Percentiles rank a stretch among this genome's conserved stretches.
Conservation (phyloP, 2,888 invertebrate genomes). For the Cecidostiba fungosa region DNA sequence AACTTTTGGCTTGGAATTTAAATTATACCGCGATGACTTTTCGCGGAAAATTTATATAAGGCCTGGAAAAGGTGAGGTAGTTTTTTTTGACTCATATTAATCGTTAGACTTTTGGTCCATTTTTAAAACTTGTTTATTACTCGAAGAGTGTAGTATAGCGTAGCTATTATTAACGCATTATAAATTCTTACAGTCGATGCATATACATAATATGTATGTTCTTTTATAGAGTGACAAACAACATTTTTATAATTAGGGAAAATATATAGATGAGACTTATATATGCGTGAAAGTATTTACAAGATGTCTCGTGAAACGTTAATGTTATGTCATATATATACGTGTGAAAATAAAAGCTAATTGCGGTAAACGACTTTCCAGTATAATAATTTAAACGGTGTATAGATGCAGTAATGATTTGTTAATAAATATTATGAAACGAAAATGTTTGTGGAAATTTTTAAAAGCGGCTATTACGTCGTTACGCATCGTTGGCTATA, state of each 20-base stretch:
- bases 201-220: constrained; percentile 39
- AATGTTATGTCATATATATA: neutral
- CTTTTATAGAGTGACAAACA: constrained; percentile 37
- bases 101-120: neutral
- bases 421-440: constrained; percentile 22
- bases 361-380: neutral
- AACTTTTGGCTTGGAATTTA: neutral
- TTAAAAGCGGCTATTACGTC: neutral
- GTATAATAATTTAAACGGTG: constrained; percentile 29
- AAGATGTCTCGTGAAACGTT: constrained; percentile 33
- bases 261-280: constrained; percentile 17
- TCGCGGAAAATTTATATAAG: neutral
- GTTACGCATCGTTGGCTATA: neutral
- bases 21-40: neutral
- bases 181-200: constrained; percentile 41
- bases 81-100: neutral
- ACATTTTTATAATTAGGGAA: constrained; percentile 34
- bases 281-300: constrained; percentile 53
- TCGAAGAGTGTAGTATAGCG: neutral
- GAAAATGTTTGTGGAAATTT: neutral
- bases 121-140: constrained; percentile 43
- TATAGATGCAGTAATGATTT: neutral
- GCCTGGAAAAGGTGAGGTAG: neutral
- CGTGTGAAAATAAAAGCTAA: neutral
- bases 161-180: constrained; percentile 19